phyloP scores from a whole-genome alignment of 2,888 invertebrate genomes.

The Cloeon dipterum region DNA sequence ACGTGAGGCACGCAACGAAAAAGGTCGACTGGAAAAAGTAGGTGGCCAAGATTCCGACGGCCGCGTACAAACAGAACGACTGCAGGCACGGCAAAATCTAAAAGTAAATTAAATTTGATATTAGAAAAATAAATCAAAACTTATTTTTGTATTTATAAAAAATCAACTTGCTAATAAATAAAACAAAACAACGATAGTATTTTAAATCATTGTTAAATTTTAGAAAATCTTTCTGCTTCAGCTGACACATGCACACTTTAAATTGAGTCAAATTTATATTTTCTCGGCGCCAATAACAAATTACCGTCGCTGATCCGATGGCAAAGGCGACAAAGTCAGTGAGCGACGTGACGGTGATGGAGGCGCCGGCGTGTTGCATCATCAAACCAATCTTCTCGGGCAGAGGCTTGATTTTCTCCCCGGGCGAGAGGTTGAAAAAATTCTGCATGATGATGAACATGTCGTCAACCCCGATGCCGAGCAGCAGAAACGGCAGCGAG shows the following conservation, averaged over 20 bases:
- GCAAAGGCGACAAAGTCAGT: slow-evolving; percentile 61
- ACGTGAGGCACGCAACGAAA: slow-evolving; percentile 50
- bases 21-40: slow-evolving; percentile 58
- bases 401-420: slow-evolving; percentile 22
- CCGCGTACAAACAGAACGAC: slow-evolving; percentile 64
- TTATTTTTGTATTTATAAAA: background rate
- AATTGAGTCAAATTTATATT: background rate
- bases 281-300: too few species aligned
- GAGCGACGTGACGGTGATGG: slow-evolving; percentile 60
- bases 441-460: slow-evolving; percentile 67
- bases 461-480: slow-evolving; percentile 61
- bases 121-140: slow-evolving; percentile 1
- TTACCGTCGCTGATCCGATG: slow-evolving; percentile 56
- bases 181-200: background rate
- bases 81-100: slow-evolving; percentile 55
- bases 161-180: background rate
- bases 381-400: slow-evolving; percentile 42
- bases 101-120: too few species aligned
- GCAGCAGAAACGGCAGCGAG: slow-evolving; percentile 54
- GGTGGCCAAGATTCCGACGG: slow-evolving; percentile 48
- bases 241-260: background rate
- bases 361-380: slow-evolving; percentile 59
- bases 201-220: background rate
- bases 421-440: slow-evolving; percentile 37
- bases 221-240: too few species aligned